Base-by-base conservation (phyloP, 2,797 vertebrate genomes). In the Cirrhinus molitorella region DNA sequence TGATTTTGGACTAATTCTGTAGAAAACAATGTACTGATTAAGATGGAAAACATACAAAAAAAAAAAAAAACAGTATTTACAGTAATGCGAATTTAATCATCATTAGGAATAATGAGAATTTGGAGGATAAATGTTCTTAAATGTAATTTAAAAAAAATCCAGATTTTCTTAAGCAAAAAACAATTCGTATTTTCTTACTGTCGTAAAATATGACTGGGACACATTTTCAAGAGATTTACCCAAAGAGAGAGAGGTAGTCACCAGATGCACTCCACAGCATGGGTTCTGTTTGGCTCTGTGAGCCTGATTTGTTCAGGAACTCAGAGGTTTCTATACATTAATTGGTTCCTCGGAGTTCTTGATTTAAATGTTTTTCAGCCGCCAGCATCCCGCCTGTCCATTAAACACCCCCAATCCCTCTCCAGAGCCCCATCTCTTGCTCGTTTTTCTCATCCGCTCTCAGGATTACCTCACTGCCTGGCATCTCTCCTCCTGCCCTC, bases 261-360 rank as follows among this genome's bases (percentile, higher is more conserved):
- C 86, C 91, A 91, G 91, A 92, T 89, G 86, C 88, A 89, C 87
- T n/a, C 86, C 92, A 81, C 91, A 92, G 91, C 89, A 87, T 87
- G 92, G 87, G 83, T 90, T 79, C 61, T 23, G 47, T 83, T 76
- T 55, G 23, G 65, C 40, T 77, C 74, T 12, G 28, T 77, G 21
- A 76, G 73, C 51, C 51, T 21, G 51, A 83, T 76, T 70, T 83
- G 40, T 90, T 84, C 1, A 81, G 89, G 87, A 90, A 87, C 88
- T 88, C 88, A 82, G 1, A 71, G 88, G 84, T 43, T 77, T 88
- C 89, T 91, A 90, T 91, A 92, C 91, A 91, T 92, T 92, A 93
- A 92, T 92, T 91, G 91, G 86, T 89, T 91, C 90, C 92, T 89
- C 87, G 80, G 90, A 92, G 89, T 87, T 84, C 78, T 90, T 91